These are phyloP conservation scores for Gallinago stenura DNA, from an alignment of 2,797 vertebrate species.

Conservation along the genomic window DNA sequence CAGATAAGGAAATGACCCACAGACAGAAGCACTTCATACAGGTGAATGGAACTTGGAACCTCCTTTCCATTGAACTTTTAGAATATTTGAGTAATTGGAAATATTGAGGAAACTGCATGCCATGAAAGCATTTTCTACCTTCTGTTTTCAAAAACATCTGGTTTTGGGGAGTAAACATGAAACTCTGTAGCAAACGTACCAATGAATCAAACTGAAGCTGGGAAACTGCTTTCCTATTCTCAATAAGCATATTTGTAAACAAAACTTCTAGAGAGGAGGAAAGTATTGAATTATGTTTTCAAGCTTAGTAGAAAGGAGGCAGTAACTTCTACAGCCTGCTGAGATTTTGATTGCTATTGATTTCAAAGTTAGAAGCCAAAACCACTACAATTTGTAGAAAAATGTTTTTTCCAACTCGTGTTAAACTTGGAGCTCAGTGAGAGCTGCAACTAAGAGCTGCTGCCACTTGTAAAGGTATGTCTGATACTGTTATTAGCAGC, in stretches of 20 bases:
- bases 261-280: not conserved
- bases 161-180: not conserved
- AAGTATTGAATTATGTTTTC: slow-evolving; percentile 11
- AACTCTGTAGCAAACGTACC: not conserved
- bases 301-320: slow-evolving; percentile 9
- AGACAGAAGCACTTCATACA: not conserved
- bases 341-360: slow-evolving; percentile 55
- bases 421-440: not conserved
- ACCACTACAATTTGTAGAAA: not conserved
- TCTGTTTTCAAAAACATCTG: not conserved
- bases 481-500: not conserved
- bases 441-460: not conserved
- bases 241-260: slow-evolving; percentile 37
- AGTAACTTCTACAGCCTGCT: not conserved
- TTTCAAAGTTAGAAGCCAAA: slow-evolving; percentile 22
- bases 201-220: not conserved
- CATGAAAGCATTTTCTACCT: not conserved
- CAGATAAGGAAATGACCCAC: not conserved
- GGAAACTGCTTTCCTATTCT: not conserved
- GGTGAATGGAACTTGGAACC: not conserved
- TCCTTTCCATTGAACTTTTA: not conserved
- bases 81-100: not conserved
- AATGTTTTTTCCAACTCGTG: not conserved
- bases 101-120: not conserved
- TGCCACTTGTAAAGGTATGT: not conserved